Conservation (phyloP, 2,113 vertebrate genomes). For the Meles meles region DNA sequence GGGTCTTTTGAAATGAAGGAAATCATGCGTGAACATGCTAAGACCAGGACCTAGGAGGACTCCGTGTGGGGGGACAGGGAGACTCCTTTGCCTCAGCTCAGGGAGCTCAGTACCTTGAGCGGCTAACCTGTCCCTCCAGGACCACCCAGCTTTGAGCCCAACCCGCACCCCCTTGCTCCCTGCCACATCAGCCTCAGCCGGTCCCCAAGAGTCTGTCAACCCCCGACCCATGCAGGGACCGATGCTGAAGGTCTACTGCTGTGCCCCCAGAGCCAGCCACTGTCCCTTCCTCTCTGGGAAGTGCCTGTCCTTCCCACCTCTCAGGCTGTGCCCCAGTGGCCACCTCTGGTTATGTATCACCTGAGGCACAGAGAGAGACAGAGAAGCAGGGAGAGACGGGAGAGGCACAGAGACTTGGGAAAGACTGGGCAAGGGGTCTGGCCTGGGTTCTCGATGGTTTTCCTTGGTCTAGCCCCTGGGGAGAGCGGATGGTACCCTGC, state of each 20-base stretch:
- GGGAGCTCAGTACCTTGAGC: neutral
- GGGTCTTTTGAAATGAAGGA: neutral
- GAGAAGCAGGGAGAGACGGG: neutral
- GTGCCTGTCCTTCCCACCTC: neutral
- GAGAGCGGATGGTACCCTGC: neutral
- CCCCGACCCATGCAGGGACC: neutral
- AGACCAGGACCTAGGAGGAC: neutral
- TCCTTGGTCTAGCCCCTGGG: accelerated
- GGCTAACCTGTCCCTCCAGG: neutral
- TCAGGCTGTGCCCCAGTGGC: neutral
- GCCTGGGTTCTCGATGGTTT: neutral
- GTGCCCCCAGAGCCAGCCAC: too few relatives aligned
- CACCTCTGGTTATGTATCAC: neutral
- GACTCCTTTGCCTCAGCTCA: neutral
- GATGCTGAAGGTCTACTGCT: neutral
- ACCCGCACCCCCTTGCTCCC: neutral
- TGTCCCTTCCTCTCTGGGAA: neutral
- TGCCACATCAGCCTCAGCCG: neutral
- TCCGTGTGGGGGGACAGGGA: neutral
- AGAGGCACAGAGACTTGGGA: neutral
- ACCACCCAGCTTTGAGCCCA: neutral
- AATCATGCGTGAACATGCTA: neutral
- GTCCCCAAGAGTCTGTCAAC: neutral
- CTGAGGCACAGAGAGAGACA: neutral
- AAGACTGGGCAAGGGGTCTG: neutral